Conservation (phyloP, 2,797 vertebrate species). For the Malacoraja senta region DNA sequence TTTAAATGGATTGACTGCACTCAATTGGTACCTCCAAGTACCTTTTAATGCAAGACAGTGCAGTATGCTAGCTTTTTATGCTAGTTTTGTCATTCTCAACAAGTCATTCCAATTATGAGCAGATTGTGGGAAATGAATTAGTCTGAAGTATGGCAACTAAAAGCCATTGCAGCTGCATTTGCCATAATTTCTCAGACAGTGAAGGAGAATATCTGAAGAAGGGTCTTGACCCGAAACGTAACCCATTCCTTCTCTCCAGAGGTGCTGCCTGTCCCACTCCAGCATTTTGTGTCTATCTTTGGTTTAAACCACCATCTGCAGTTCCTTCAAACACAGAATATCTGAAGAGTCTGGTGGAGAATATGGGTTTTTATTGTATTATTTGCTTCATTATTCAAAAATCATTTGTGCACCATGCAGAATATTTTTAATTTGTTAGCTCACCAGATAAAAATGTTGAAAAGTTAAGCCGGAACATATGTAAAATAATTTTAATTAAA, state of each 20-base stretch:
- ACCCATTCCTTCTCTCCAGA: too few relatives aligned
- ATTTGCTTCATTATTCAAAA: not conserved
- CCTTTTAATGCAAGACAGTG: not conserved
- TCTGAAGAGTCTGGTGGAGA: too few relatives aligned
- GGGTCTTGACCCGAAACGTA: too few relatives aligned
- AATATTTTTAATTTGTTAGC: too few relatives aligned
- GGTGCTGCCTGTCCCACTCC: too few relatives aligned
- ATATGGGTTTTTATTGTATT: too few relatives aligned
- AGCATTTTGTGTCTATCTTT: too few relatives aligned
- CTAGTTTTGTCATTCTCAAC: not conserved
- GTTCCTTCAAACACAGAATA: not conserved
- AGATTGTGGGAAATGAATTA: not conserved
- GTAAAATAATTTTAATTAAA: too few relatives aligned
- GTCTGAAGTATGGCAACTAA: not conserved
- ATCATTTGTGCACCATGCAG: not conserved
- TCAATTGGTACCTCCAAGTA: not conserved
- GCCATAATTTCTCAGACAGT: not conserved
- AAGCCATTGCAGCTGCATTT: not conserved
- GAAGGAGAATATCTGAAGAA: not conserved
- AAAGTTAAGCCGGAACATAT: too few relatives aligned
- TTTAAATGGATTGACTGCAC: not conserved
- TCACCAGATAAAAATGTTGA: too few relatives aligned
- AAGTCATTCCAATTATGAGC: not conserved
- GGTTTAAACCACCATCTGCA: too few relatives aligned
- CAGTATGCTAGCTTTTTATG: not conserved